Percentiles rank a stretch among this genome's conserved stretches.
phyloP scores from a whole-genome alignment of 2,888 invertebrate genomes.

The Dryocosmus kuriphilus region DNA sequence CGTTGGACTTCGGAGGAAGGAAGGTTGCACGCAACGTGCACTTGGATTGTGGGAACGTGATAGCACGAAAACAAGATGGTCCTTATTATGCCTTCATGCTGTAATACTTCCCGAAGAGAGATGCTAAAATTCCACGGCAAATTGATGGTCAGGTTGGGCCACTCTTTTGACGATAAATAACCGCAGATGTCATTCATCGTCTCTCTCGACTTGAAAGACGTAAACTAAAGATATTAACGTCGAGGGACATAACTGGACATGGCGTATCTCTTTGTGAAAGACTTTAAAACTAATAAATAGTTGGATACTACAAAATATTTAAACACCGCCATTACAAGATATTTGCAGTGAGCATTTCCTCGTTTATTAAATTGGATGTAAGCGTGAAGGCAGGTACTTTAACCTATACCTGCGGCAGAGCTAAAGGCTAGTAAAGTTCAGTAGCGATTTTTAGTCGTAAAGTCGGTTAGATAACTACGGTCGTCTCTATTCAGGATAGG shows the following conservation, averaged over 20 bases:
- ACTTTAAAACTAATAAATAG: not conserved
- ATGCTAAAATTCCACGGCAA: not conserved
- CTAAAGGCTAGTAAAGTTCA: constrained; percentile 18
- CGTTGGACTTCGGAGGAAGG: not conserved
- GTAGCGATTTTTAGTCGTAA: constrained; percentile 32
- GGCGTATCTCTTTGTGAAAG: not conserved
- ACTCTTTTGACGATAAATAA: not conserved
- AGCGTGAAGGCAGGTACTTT: constrained; percentile 9
- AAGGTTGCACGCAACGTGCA: constrained; percentile 22
- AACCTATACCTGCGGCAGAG: constrained; percentile 17
- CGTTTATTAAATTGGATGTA: constrained; percentile 29
- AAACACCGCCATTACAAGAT: not conserved
- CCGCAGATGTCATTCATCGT: not conserved
- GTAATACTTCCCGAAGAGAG: not conserved
- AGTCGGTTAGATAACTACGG: constrained; percentile 5
- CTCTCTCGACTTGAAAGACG: not conserved
- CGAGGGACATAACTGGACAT: not conserved
- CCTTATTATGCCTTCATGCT: constrained; percentile 30
- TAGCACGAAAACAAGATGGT: constrained; percentile 33
- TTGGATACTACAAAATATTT: not conserved
- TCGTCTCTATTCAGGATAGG: not conserved
- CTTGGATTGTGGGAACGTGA: constrained; percentile 39
- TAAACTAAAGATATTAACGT: constrained; percentile 16
- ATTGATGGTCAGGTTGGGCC: not conserved
- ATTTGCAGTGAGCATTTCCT: constrained; percentile 20